Base-by-base conservation (phyloP, 2,888 invertebrate species). In the Tetanocera ferruginea region DNA sequence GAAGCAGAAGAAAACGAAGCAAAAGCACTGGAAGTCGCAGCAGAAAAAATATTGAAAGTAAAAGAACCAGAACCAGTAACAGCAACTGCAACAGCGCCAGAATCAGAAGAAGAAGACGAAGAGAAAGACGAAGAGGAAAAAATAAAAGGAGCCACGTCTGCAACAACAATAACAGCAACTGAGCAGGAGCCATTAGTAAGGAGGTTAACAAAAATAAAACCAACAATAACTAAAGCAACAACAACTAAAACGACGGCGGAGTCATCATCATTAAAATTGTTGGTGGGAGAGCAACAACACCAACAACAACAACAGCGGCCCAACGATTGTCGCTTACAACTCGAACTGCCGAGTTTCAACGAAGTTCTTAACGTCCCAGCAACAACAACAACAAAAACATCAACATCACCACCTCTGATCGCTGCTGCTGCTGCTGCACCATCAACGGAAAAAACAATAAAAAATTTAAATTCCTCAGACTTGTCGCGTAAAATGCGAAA, bases 401-500 rank as follows among this genome's bases (percentile, higher is more conserved):
- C 71, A 76, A 31, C 75, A 52, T 71, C 78, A 60, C 51, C 75
- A 67, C 66, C 69, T 62, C 66, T 74, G 25, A 75, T 69, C 77
- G 74, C 52, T 55, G 71, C 51, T 37, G 67, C 60, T 25, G 49
- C 81, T 11, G 72, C 62, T n/a, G 52, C 57, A 76, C 72, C 62
- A 28, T 55, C 81, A 79, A 77, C 72, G 71, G 77, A 76, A 78
- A 78, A 78, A 76, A 75, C 62, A 69, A 69, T 77, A 60, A 74
- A 73, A 70, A 60, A 72, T 80, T 85, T 85, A 82, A 84, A 85
- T 84, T 81, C 86, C 82, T 84, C 83, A 83, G 84, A 87, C 83
- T 84, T 85, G 83, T 81, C 80, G n/a, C 81, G 84, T 82, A 85
- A 86, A 80, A 85, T 88, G 86, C 85, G 82, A 85, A 87, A 88